phyloP scores from a whole-genome alignment of 2,797 vertebrate species.

The Pseudochromis fuscus region DNA sequence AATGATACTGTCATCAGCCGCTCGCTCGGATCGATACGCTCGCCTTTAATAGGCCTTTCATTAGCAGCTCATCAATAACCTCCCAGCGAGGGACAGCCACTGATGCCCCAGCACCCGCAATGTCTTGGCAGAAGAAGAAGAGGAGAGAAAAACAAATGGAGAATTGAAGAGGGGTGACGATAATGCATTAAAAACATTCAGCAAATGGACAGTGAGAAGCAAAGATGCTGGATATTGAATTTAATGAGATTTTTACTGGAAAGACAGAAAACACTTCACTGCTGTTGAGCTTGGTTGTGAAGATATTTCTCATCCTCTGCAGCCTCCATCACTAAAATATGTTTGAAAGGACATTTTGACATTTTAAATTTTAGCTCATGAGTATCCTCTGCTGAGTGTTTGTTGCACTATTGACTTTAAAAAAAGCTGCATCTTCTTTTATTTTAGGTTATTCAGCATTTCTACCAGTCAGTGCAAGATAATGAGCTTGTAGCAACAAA shows the following conservation, averaged over 20 bases:
- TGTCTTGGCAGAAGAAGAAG: constrained; percentile 37
- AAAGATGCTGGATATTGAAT: constrained; percentile 16
- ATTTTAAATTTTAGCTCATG: constrained; percentile 13
- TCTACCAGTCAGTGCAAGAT: not conserved
- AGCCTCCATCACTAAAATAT: constrained; percentile 23
- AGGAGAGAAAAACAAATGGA: too few relatives aligned
- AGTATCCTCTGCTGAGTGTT: constrained; percentile 1
- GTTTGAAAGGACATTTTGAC: constrained; percentile 39
- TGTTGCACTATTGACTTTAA: constrained; percentile 1
- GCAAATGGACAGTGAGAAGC: constrained; percentile 14
- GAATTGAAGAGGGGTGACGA: constrained; percentile 21
- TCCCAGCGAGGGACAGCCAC: constrained; percentile 52
- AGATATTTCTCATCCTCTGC: constrained; percentile 26
- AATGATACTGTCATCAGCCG: constrained; percentile 65
- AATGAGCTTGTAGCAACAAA: not conserved
- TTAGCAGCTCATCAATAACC: constrained; percentile 85
- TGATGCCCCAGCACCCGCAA: constrained; percentile 32
- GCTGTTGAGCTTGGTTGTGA: constrained; percentile 12
- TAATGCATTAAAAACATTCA: constrained; percentile 23
- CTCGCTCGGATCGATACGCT: constrained; percentile 63
- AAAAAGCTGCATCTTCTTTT: constrained; percentile 14
- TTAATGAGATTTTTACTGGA: constrained; percentile 38
- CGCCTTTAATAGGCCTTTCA: constrained; percentile 83
- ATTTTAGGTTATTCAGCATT: constrained; percentile 1
- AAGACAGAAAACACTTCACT: not conserved